Base-by-base conservation (phyloP, 1,140 invertebrate genomes). In the Ridgeia piscesae region DNA sequence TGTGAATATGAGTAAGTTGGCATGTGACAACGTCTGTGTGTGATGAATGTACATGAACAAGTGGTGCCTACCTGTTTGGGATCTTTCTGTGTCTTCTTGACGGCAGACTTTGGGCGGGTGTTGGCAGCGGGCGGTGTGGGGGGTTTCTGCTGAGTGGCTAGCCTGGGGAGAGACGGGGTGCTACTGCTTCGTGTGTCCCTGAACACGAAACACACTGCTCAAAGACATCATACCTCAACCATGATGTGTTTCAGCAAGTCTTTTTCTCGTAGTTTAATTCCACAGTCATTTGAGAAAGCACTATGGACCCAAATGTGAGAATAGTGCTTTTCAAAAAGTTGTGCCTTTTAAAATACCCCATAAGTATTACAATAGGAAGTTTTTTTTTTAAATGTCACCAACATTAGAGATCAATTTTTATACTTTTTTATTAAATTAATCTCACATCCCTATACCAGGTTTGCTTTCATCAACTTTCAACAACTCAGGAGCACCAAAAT, bases 111-210 rank as follows among this genome's bases (percentile, higher is more conserved):
- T 58, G 42, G 89, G 33, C 58, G 48, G 94, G 89, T 34, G 91
- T 92, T 90, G 93, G 91, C 35, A 95, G 94, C 31, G 95, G 94
- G 93, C 94, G 94, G 91, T 94, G 92, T 50, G 89, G 91, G 91
- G 88, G 95, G 95, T 31, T 77, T 77, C 58, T 77, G 58, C 58
- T 77, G 58, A 21, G 58, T 77, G 58, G 58, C 58, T 58, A 95
- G 95, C 93, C 94, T 95, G 92, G 95, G 95, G 94, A 95, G 94
- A 91, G 95, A 94, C 91, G 95, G 95, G 50, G 94, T 95, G 92
- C 92, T 92, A 94, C 94, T 94, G 93, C 95, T 93, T 94, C 94
- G 34, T 33, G 91, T 35, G 42, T 91, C 91, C 91, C 91, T 34
- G 34, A 34, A 34, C 33, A 90, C 34, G 35, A 34, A 90, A 90